Base-by-base conservation (phyloP, 2,797 vertebrate species). In the Moxostoma hubbsi region DNA sequence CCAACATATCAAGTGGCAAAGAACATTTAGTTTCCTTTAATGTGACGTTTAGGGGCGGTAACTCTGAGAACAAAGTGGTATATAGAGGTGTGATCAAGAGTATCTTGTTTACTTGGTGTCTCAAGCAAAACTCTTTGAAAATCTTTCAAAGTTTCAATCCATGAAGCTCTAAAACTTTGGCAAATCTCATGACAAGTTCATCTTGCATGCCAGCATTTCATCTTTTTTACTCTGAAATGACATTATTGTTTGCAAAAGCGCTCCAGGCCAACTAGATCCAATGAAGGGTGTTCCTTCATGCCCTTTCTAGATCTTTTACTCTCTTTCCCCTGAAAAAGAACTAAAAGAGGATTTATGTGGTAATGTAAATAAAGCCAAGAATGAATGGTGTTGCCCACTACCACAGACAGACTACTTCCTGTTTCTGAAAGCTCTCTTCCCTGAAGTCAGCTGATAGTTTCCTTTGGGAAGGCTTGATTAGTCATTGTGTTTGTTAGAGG, bases 241-340 rank as follows among this genome's bases (percentile, higher is more conserved):
- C 59, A 74, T 24, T 13, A 16, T 74, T 74, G 12, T 74, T 63
- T 74, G 49, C 57, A 10, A 18, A 15, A 73, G 10, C 7, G 49
- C 49, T 74, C n/a, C 59, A 13, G 58, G 54, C 64, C 58, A 82
- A 70, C 11, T 53, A 58, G 50, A 45, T 57, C 47, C 59, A 70
- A 16, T 51, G 16, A 70, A 75, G 58, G 47, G 46, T 10, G 16
- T 59, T 73, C 16, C 70, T 59, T 72, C 36, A 55, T 65, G 36
- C 55, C 24, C 9, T 7, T 12, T 61, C n/a, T 3, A 13, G 3
- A 57, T 61, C 43, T 51, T 45, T 53, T 64, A 2, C 57, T 61
- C 9, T 54, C 18, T 68, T 18, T 66, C 7, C 16, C 12, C 46
- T 11, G 36, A 71, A 75, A 18, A 51, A 57, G 77, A 71, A 12